Base-by-base conservation (phyloP, 2,888 invertebrate genomes). In the Sarcophaga rosellei region DNA sequence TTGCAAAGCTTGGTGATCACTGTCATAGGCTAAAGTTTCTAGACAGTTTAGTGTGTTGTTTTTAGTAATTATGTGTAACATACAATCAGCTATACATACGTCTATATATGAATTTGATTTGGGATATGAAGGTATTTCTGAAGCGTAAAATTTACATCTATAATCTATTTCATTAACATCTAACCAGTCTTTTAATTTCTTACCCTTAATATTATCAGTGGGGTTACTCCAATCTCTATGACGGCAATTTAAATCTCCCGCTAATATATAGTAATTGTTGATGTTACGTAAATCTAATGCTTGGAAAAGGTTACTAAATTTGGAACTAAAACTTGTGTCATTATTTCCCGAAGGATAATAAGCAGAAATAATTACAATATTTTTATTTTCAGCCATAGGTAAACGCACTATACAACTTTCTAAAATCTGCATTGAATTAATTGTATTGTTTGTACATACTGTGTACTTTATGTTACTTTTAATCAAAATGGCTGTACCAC, bases 321-420 rank as follows among this genome's bases (percentile, higher is more conserved):
- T 63, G 1, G n/a, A 63, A 70, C 70, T 70, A 15, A 78, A 53
- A 63, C 2, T 8, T 20, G 10, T 47, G 15, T 57, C 23, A 44
- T 79, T 79, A 57, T 79, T 79, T 12, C 78, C 69, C 0, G 78
- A 61, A 3, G 78, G 78, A 47, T 61, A 78, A n/a, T 78, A 78
- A 15, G 53, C 65, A 8, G 65, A 79, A 17, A 79, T 72, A 6
- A 79, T 62, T 63, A 15, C 62, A 63, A 47, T 69, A 25, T 25
- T 23, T 3, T 23, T 23, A 23, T 23, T 23, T 23, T 23, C 23
- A 69, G 69, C 68, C 2, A 77, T 11, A 45, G 2, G 5, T 69
- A 68, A 61, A 25, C 68, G 61, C n/a, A 45, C n/a, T n/a, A n/a
- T 66, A n/a, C 44, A 23, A 23, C 23, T 23, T 23, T 23, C 23